Conservation (phyloP, 23 tunicate species). For the Botrylloides violaceus region DNA sequence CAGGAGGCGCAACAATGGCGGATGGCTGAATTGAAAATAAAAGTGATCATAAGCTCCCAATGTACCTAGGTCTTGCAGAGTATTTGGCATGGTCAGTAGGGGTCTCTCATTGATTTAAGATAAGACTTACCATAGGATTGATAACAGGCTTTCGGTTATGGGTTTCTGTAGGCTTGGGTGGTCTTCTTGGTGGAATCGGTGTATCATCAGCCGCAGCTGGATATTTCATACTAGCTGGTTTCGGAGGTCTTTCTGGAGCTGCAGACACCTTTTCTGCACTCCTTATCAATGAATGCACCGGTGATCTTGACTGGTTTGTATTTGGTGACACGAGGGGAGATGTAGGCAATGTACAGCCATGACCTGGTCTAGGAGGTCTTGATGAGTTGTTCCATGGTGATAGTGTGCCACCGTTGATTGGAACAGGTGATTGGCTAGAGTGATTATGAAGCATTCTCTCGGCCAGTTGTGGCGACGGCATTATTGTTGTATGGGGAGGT, state of each 20-base stretch:
- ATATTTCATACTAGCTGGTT: slow-evolving; percentile 34
- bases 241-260: slow-evolving; percentile 60
- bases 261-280: background rate
- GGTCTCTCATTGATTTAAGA: too few species aligned
- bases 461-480: slow-evolving; percentile 25
- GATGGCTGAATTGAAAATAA: too few species aligned
- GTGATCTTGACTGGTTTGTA: slow-evolving; percentile 14
- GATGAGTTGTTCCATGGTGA: slow-evolving; percentile 16
- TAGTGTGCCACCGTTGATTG: background rate
- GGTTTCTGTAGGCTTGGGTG: slow-evolving; percentile 12
- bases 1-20: too few species aligned
- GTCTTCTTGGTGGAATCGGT: background rate
- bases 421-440: slow-evolving; percentile 16
- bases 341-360: slow-evolving; percentile 38
- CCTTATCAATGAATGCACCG: slow-evolving; percentile 4
- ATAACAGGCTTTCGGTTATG: too few species aligned
- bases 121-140: too few species aligned
- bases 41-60: too few species aligned
- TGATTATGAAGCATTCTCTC: background rate
- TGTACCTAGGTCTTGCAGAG: too few species aligned
- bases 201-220: slow-evolving; percentile 14
- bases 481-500: slow-evolving; percentile 55
- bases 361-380: slow-evolving; percentile 57
- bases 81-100: too few species aligned
- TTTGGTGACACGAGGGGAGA: slow-evolving; percentile 41